Base-by-base conservation (phyloP, 1,140 invertebrate genomes). In the Pteromalus puparum region DNA sequence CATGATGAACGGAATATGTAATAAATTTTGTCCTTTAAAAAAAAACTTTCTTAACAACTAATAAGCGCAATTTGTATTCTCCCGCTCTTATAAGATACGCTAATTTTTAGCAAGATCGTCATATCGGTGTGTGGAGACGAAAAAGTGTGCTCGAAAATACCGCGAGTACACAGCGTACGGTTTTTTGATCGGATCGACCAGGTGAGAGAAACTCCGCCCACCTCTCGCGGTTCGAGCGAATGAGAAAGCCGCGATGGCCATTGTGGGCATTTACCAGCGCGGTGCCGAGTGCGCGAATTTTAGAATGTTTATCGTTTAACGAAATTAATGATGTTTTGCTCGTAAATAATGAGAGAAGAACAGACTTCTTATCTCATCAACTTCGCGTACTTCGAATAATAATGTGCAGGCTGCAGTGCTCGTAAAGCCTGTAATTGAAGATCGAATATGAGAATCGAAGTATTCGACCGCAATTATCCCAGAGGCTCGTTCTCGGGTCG, bases 141-240 rank as follows among this genome's bases (percentile, higher is more conserved):
- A 61, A 61, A 61, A 61, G 10, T 68, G 24, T 30, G 26, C 2
- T n/a, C 18, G 24, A 70, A 70, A 61, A 61, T n/a, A n/a, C 18
- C 21, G 72, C 26, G n/a, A 24, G 30, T n/a, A 76, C 12, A 48
- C 24, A 28, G 26, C 18, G 21, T 30, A 73, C 53, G 28, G 9
- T 28, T 67, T 75, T 75, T 81, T 46, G 72, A 85, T 81, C 83
- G 21, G 70, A 81, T 81, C 78, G 26, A 38, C 73, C 84, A 82
- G 84, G 84, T 85, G 72, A 48, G 72, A 78, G 53, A 83, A 80
- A 86, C 85, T 83, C 85, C 85, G 85, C 85, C 85, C 81, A 83
- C 77, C 73, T 83, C 30, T n/a, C 38, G 7, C 26, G 26, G 61
- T 26, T 21, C 15, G 30, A 30, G 75, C 85, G 76, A 86, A 86